These are phyloP conservation scores for Bhutanitis thaidina DNA, from an alignment of 2,888 invertebrate genomes.

Conservation along the genomic window DNA sequence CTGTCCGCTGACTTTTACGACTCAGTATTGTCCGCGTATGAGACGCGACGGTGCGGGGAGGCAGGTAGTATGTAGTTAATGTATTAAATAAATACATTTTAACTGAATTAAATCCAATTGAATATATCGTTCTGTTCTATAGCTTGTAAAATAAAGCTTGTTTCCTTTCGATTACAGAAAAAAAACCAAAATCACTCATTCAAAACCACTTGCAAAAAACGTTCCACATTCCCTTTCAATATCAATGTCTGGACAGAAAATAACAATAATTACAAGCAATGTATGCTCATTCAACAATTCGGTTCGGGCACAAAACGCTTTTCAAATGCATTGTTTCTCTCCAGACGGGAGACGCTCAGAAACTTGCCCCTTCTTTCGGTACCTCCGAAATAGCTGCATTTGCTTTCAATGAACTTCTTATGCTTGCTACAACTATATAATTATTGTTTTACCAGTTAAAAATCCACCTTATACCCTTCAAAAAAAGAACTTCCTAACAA, in stretches of 20 bases:
- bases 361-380: slow-evolving; percentile 59
- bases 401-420: slow-evolving; percentile 69
- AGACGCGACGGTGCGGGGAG: no score
- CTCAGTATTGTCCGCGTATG: no score
- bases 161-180: slow-evolving; percentile 5
- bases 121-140: not conserved
- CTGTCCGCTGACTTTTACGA: no score
- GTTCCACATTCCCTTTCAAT: slow-evolving; percentile 29
- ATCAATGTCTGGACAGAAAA: slow-evolving; percentile 35
- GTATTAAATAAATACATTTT: no score
- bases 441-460: slow-evolving; percentile 3
- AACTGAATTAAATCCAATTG: no score
- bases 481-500: not conserved
- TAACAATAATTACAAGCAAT: slow-evolving; percentile 37
- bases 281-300: slow-evolving; percentile 32
- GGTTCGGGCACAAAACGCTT: slow-evolving; percentile 61
- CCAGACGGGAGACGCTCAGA: slow-evolving; percentile 43
- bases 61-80: no score
- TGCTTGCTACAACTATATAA: slow-evolving; percentile 37
- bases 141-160: slow-evolving; percentile 6
- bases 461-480: not conserved
- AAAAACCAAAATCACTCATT: slow-evolving; percentile 13
- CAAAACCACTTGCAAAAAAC: slow-evolving; percentile 23
- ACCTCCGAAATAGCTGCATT: slow-evolving; percentile 56
- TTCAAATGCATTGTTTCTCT: slow-evolving; percentile 64